Conservation (phyloP, 2,113 vertebrate species). For the Xenotilapia leptura region DNA sequence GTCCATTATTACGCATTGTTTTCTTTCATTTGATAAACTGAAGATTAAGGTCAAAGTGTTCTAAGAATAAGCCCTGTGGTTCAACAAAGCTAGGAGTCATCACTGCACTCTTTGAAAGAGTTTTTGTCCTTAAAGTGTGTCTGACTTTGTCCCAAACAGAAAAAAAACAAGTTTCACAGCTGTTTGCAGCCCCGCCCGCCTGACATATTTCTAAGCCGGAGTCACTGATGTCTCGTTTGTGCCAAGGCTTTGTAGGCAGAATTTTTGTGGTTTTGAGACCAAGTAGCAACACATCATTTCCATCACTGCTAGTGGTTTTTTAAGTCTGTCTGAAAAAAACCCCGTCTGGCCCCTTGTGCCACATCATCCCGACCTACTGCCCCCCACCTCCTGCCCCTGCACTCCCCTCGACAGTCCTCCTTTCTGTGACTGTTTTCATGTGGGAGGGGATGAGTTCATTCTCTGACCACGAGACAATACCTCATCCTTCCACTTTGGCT, state of each 20-base stretch:
- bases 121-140: not conserved
- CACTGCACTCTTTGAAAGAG: not conserved
- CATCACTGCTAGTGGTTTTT: conserved; percentile 31
- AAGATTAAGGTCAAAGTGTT: not conserved
- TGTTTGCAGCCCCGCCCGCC: conserved; percentile 21
- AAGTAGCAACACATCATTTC: conserved; percentile 51
- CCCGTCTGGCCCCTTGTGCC: conserved; percentile 38
- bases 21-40: not conserved
- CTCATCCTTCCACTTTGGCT: conserved; percentile 38
- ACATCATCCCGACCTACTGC: conserved; percentile 44
- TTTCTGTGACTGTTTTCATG: conserved; percentile 8
- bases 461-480: conserved; percentile 60
- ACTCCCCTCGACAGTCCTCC: not conserved
- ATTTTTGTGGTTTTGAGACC: conserved; percentile 50
- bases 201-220: conserved; percentile 32
- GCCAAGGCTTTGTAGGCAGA: conserved; percentile 33
- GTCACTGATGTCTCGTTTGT: conserved; percentile 22
- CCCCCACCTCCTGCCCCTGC: not conserved
- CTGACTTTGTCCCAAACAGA: not conserved
- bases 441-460: conserved; percentile 51
- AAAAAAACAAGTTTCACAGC: conserved; percentile 27
- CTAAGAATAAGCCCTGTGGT: not conserved
- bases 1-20: not conserved
- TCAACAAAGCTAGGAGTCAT: not conserved
- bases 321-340: conserved; percentile 44